phyloP scores from a whole-genome alignment of 2,113 vertebrate species.

The Misgurnus anguillicaudatus region DNA sequence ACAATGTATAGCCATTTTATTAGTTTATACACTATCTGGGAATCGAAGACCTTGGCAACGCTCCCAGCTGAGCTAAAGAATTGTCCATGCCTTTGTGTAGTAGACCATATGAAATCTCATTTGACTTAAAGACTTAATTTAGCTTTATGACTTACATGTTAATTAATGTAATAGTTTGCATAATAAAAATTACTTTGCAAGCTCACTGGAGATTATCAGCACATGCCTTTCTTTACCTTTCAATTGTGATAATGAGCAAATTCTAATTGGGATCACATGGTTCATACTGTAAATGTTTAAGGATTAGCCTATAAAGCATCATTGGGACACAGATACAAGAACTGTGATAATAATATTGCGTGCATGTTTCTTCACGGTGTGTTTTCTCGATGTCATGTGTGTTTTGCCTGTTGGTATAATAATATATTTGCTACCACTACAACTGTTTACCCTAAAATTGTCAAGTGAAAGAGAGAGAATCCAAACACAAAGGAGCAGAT shows the following conservation, averaged over 20 bases:
- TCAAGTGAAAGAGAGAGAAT: neutral
- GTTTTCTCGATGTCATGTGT: neutral
- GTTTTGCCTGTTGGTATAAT: neutral
- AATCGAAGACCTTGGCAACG: no score
- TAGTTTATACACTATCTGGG: no score
- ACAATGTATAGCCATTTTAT: no score
- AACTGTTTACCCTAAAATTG: neutral
- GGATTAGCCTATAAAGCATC: constrained; percentile 26
- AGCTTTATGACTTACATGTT: neutral
- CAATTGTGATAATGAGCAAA: constrained; percentile 44
- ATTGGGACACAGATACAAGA: neutral
- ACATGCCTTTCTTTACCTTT: constrained; percentile 34
- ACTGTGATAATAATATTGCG: neutral
- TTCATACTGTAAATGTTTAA: neutral
- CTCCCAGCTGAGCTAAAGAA: no score
- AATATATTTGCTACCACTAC: neutral
- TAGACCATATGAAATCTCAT: neutral
- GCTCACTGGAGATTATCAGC: constrained; percentile 10
- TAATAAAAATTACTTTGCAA: neutral
- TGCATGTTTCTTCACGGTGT: neutral
- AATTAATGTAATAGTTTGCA: neutral
- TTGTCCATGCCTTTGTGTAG: no score
- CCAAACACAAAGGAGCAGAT: no score
- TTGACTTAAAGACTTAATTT: neutral
- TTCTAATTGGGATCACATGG: constrained; percentile 32